A percentile compares a stretch with the other conserved stretches of the same genome.
These are phyloP conservation scores for Ambastaia sidthimunki DNA, from an alignment of 2,797 vertebrate species.

Conservation along the genomic window DNA sequence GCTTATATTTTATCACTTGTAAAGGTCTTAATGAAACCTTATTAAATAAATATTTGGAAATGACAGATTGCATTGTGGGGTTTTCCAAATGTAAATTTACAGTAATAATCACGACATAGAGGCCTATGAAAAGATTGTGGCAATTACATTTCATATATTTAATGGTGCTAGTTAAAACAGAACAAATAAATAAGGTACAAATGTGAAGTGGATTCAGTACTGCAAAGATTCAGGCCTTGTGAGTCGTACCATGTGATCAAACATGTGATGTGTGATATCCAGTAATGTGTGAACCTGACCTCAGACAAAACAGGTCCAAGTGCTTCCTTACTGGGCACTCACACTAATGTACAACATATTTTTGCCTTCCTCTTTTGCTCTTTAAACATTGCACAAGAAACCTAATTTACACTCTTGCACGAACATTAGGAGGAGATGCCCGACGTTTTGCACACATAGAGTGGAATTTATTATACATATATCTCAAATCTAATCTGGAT, in stretches of 20 bases:
- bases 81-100: neutral
- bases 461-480: neutral
- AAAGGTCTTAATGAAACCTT: neutral
- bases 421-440: neutral
- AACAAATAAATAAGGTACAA: too few species aligned
- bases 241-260: neutral
- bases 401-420: neutral
- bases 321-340: slow-evolving; percentile 36
- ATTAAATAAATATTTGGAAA: too few species aligned
- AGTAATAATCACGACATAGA: too few species aligned
- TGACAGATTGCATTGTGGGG: too few species aligned
- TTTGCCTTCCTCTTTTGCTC: neutral
- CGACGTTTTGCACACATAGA: neutral
- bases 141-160: too few species aligned
- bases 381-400: neutral
- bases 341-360: slow-evolving; percentile 27
- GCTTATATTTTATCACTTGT: neutral
- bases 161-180: too few species aligned
- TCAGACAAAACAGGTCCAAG: slow-evolving; percentile 10
- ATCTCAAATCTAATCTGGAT: neutral
- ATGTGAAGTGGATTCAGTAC: neutral
- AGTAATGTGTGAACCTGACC: slow-evolving; percentile 7
- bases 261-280: slow-evolving; percentile 12
- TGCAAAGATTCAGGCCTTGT: neutral
- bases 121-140: too few species aligned